Evolutionary conservation across 2,888 invertebrate species (phyloP), one percentile per base, ranked within the genome.

Genomic region (Eulithis testata): DNA sequence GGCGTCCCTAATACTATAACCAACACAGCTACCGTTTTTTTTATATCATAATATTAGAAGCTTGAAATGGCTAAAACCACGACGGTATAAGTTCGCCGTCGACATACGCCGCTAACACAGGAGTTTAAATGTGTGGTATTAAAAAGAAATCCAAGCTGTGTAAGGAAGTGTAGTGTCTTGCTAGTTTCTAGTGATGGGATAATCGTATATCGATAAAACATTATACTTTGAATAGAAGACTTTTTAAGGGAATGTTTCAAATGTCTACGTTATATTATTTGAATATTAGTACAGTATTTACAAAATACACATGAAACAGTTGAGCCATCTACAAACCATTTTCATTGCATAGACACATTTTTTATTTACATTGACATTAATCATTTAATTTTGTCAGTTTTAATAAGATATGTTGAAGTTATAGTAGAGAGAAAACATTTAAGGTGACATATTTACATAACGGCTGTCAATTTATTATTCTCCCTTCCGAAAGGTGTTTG

Each of bases 41-140:
- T 1, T 5, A 31, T 27, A 50, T 40, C 12, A n/a, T 27, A 52
- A 31, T 40, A 9, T 7, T 21, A 53, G 44, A 62, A 73, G 68
- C 67, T 67, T 60, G 65, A 69, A 68, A 67, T 76, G n/a, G n/a
- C n/a, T n/a, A n/a, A n/a, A n/a, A n/a, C n/a, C 70, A 50, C 76
- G 69, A 72, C 31, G 47, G 68, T 51, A 51, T 37, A 82, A 84
- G 81, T 84, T 86, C 79, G 76, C 76, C 72, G 76, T 73, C 80
- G 80, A 84, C 85, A 84, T 81, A 76, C 82, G 85, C 80, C 75
- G 73, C 78, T 73, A 74, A 80, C 79, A 80, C 83, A 80, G 82
- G 82, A 88, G 83, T 91, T 91, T 91, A 91, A 91, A 90, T 88
- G 87, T 88, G 82, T 83, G 86, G 88, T 90, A 91, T 92, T 92